Conservation (phyloP, 2,888 invertebrate species). For the Cordilura impudica region DNA sequence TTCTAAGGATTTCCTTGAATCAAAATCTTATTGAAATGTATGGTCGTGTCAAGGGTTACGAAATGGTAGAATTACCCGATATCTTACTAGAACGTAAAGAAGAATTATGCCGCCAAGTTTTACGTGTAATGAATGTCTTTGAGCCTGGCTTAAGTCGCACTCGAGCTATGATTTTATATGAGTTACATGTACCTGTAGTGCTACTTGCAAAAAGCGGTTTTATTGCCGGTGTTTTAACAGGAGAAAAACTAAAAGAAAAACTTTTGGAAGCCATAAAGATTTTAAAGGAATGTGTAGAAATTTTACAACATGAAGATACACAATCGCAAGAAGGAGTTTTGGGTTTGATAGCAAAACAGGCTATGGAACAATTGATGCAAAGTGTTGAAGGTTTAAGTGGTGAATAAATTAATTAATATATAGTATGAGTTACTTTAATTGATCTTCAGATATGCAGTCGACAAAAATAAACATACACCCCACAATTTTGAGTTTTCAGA, state of each 20-base stretch:
- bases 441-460: too few species aligned
- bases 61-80: conserved; percentile 85
- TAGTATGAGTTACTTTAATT: too few species aligned
- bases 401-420: conserved; percentile 41
- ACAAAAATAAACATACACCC: too few species aligned
- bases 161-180: conserved; percentile 88
- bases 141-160: conserved; percentile 88
- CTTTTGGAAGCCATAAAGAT: conserved; percentile 83
- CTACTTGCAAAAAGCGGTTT: conserved; percentile 84
- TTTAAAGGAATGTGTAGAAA: conserved; percentile 82
- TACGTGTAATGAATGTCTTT: conserved; percentile 84
- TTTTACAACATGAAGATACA: conserved; percentile 83
- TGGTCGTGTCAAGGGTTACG: conserved; percentile 84
- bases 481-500: too few species aligned
- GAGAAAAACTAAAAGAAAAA: conserved; percentile 81
- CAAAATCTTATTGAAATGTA: conserved; percentile 87
- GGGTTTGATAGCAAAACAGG: conserved; percentile 72
- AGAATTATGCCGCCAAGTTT: conserved; percentile 84
- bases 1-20: conserved; percentile 83
- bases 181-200: conserved; percentile 88
- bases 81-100: conserved; percentile 86
- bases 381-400: conserved; percentile 74
- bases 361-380: conserved; percentile 70
- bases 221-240: conserved; percentile 80
- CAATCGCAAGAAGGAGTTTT: conserved; percentile 75